phyloP scores from a whole-genome alignment of 1,140 invertebrate genomes.

The Paraescarpia echinospica region DNA sequence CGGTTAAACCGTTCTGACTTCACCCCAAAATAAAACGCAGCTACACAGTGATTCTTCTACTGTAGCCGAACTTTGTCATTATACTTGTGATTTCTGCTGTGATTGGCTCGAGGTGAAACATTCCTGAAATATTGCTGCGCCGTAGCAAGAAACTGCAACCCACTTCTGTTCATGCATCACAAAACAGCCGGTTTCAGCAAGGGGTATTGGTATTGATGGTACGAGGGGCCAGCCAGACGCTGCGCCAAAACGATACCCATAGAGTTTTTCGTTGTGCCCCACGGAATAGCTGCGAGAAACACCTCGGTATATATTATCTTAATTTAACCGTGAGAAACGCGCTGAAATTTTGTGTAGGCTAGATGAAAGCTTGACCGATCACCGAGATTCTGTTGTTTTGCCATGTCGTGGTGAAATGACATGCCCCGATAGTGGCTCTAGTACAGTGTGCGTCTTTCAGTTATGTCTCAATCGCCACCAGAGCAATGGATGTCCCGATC shows the following conservation, averaged over 20 bases:
- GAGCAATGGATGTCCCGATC: background rate
- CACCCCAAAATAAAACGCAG: background rate
- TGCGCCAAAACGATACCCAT: background rate
- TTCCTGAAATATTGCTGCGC: background rate
- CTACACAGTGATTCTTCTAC: background rate
- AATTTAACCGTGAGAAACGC: background rate
- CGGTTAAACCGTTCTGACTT: background rate
- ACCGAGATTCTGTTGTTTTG: background rate
- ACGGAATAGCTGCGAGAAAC: background rate
- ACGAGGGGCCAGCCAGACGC: too few relatives aligned
- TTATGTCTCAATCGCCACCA: background rate
- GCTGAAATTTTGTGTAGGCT: background rate
- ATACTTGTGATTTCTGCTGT: background rate
- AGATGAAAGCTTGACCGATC: background rate
- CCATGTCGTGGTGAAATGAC: background rate
- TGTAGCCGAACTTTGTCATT: background rate
- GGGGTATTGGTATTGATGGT: background rate
- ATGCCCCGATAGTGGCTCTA: background rate
- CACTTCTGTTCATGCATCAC: background rate
- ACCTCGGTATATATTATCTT: background rate
- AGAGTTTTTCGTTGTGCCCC: background rate
- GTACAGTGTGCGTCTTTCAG: background rate
- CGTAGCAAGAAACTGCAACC: background rate
- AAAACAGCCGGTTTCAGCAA: background rate
- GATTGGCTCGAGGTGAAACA: background rate